Evolutionary conservation across 2,797 vertebrate genomes (phyloP).

Genomic region (Rhinogobio ventralis): DNA sequence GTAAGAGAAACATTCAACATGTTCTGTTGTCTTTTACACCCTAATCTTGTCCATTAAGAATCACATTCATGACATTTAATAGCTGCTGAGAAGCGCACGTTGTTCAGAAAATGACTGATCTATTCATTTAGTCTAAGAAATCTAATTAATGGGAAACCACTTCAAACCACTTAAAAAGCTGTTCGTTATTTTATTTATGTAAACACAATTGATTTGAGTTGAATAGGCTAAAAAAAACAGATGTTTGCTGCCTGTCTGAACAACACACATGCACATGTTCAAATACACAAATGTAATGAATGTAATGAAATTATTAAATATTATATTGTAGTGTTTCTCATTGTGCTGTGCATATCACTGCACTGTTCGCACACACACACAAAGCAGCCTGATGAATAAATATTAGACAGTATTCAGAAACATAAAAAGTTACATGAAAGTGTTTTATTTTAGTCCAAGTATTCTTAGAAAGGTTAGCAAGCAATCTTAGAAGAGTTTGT

Average conservation of each 20-base stretch:
- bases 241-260: neutral
- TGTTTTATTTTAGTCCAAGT: conserved; percentile 2
- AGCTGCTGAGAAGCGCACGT: neutral
- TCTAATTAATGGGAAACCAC: neutral
- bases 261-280: neutral
- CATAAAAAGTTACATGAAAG: neutral
- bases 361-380: neutral
- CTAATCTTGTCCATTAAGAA: neutral
- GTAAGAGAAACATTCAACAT: neutral
- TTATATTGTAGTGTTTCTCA: neutral
- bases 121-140: neutral
- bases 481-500: conserved; percentile 3
- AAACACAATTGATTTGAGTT: neutral
- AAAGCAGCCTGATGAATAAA: neutral
- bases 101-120: neutral
- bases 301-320: neutral
- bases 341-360: neutral
- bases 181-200: neutral
- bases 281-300: neutral
- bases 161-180: neutral
- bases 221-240: neutral
- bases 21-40: neutral
- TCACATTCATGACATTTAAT: neutral
- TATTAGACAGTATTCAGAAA: conserved; percentile 5
- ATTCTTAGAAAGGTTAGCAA: conserved; percentile 10